phyloP scores from a whole-genome alignment of 1,140 invertebrate species.

The Microplitis demolitor region DNA sequence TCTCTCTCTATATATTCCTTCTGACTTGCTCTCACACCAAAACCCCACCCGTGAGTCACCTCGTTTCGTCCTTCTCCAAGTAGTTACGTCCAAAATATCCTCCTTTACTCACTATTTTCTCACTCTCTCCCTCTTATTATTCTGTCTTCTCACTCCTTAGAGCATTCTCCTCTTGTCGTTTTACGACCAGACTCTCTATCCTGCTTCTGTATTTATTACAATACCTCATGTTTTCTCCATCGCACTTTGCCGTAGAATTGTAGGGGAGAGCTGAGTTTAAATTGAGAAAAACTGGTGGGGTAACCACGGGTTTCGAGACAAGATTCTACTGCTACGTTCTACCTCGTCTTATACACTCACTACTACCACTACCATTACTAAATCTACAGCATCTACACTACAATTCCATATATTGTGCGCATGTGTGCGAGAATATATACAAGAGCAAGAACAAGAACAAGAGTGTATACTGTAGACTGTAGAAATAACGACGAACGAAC shows the following conservation, averaged over 20 bases:
- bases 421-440: background rate
- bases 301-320: conserved; percentile 33
- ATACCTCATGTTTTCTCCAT: background rate
- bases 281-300: conserved; percentile 44
- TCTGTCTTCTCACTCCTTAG: background rate
- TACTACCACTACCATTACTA: background rate
- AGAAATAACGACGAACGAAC: conserved; percentile 17
- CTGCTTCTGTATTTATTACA: background rate
- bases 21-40: conserved; percentile 15
- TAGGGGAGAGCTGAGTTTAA: conserved; percentile 44
- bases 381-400: background rate
- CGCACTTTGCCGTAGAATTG: conserved; percentile 27
- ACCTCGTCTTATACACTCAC: conserved; percentile 35
- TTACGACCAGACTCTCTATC: background rate
- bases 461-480: background rate
- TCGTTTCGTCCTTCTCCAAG: conserved; percentile 14
- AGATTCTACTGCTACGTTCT: conserved; percentile 43
- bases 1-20: conserved; percentile 17
- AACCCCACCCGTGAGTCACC: conserved; percentile 14
- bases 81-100: background rate
- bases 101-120: background rate
- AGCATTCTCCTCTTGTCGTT: background rate
- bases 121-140: background rate
- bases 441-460: background rate
- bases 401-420: background rate